Base-by-base conservation (phyloP, 2,888 invertebrate species). In the Cerastis rubricosa region DNA sequence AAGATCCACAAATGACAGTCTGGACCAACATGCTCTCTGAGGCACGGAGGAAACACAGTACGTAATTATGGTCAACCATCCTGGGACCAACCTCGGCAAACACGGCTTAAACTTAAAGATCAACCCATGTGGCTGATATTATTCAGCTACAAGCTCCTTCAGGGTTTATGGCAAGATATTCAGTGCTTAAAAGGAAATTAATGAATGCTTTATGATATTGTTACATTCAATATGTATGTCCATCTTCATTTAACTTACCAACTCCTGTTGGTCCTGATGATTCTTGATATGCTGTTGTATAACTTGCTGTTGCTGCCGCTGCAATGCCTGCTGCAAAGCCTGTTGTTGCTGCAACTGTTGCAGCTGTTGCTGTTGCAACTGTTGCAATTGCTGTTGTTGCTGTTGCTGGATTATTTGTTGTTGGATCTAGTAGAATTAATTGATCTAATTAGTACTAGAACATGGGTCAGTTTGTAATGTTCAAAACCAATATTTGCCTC, bases 241-340 rank as follows among this genome's bases (percentile, higher is more conserved):
- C 0, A 47, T 35, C 11, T 22, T 45, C 4, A 69, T 40, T 47
- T 45, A 57, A 43, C 91, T 92, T 81, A 94, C 96, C 90, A 96
- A 94, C 85, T 91, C 97, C 90, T 96, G 97, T 84, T 92, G 97
- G 87, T 95, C 97, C 73, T 97, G 97, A 80, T 97, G 97, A 84
- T 97, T 96, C 84, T 97, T 97, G 17, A 97, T 94, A 74, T 97
- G 97, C 82, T 97, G 97, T 76, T 97, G 97, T 84, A 97, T 95
- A 76, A 97, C 97, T 85, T 97, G 97, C 83, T 93, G 92, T 70
- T 95, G 95, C 82, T 95, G 96, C 54, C 95, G 88, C 83, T 96
- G 96, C 80, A 96, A 87, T 0, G 94, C 95, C 64, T 96, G 95
- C 72, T 93, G 94, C 47, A 94, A 92, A 9, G 92, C 89, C 77